phyloP scores from a whole-genome alignment of 2,113 vertebrate species.

The Hemichromis elongatus region DNA sequence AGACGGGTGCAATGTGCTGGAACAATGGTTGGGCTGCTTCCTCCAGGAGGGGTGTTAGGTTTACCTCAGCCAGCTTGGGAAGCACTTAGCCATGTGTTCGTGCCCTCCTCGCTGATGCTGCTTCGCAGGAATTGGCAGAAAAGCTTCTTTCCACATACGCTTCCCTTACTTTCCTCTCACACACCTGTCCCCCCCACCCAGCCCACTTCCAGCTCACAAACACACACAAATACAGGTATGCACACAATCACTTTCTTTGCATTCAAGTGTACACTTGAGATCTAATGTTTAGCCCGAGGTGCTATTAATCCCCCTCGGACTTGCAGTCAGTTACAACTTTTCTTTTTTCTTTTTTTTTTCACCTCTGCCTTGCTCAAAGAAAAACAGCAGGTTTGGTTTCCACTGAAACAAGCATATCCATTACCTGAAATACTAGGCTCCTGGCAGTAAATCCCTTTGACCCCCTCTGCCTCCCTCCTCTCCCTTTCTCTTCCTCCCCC shows the following conservation, averaged over 20 bases:
- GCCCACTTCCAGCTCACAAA: not conserved
- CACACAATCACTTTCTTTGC: constrained; percentile 5
- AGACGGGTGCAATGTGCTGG: constrained; percentile 71
- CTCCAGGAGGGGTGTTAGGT: constrained; percentile 57
- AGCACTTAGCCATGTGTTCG: constrained; percentile 54
- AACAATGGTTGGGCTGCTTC: constrained; percentile 65
- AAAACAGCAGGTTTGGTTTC: constrained; percentile 67
- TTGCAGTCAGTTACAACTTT: constrained; percentile 58
- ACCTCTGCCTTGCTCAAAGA: constrained; percentile 50
- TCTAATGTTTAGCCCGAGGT: constrained; percentile 56
- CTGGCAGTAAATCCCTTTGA: constrained; percentile 75
- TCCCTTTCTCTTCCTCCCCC: not conserved
- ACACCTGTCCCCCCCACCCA: not conserved
- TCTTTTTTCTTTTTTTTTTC: constrained; percentile 59
- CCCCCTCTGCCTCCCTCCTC: constrained; percentile 41
- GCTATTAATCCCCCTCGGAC: constrained; percentile 59
- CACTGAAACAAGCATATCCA: constrained; percentile 72
- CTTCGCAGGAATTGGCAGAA: constrained; percentile 47
- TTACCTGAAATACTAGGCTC: constrained; percentile 71
- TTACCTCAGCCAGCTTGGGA: constrained; percentile 61
- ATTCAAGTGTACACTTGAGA: constrained; percentile 40
- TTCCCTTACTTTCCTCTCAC: not conserved
- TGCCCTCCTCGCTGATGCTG: constrained; percentile 30
- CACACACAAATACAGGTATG: not conserved
- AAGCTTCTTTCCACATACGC: constrained; percentile 5